phyloP scores from a whole-genome alignment of 2,113 vertebrate species.

The Marmota flaviventris region DNA sequence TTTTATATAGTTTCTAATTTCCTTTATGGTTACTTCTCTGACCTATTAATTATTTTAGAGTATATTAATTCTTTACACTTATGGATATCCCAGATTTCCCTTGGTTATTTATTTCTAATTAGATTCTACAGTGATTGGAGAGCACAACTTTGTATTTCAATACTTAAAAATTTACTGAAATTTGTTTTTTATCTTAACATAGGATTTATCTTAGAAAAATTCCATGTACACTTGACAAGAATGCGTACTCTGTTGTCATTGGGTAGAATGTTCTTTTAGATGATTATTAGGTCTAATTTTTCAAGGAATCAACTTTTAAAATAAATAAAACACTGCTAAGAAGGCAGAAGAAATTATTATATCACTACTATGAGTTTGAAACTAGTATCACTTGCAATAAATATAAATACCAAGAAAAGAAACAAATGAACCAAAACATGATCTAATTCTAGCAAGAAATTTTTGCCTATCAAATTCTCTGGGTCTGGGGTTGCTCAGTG shows the following conservation, averaged over 20 bases:
- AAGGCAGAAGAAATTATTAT: constrained; percentile 14
- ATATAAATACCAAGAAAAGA: constrained; percentile 44
- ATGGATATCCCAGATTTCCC: not conserved
- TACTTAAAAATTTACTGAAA: constrained; percentile 26
- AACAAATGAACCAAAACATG: not conserved
- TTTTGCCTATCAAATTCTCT: not conserved
- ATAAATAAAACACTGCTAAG: constrained; percentile 19
- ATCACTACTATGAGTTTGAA: constrained; percentile 9
- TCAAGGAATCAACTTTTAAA: not conserved
- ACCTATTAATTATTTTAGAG: not conserved
- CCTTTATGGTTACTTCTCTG: constrained; percentile 10
- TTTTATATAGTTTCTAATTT: not conserved
- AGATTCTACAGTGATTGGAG: not conserved
- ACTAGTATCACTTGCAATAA: not conserved
- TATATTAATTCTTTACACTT: not conserved
- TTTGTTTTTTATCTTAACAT: not conserved
- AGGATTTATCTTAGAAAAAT: not conserved
- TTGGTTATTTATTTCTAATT: constrained; percentile 7
- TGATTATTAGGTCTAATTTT: not conserved
- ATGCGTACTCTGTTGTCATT: not conserved
- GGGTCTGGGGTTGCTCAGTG: not conserved
- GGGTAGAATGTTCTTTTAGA: not conserved
- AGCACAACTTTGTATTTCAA: constrained; percentile 16
- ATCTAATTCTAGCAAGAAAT: constrained; percentile 22
- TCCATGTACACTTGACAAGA: not conserved